Percentiles rank a stretch among this genome's conserved stretches.
Conservation (phyloP, 2,113 vertebrate species). For the Nothoprocta pentlandii region DNA sequence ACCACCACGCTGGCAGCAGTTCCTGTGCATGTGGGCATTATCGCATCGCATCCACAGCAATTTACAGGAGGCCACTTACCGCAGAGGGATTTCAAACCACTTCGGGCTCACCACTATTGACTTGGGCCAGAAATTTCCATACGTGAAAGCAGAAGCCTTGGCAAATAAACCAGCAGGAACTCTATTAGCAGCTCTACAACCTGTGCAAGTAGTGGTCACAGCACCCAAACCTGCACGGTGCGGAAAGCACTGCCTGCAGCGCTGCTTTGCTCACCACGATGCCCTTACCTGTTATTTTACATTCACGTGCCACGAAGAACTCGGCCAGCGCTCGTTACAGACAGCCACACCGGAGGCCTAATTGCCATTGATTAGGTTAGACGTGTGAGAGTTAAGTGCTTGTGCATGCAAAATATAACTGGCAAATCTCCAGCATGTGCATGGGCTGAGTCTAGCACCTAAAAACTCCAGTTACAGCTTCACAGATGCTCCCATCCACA, state of each 20-base stretch:
- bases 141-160: background rate
- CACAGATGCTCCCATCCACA: background rate
- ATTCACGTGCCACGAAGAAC: background rate
- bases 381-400: background rate
- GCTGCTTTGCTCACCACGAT: background rate
- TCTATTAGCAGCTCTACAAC: background rate
- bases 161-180: background rate
- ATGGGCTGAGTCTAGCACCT: background rate
- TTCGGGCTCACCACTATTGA: background rate
- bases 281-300: background rate
- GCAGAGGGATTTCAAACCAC: background rate
- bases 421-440: background rate
- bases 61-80: background rate
- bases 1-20: fast-evolving
- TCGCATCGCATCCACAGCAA: background rate
- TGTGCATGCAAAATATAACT: background rate
- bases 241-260: background rate
- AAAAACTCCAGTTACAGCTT: background rate
- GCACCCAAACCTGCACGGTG: background rate
- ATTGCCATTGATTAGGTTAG: background rate
- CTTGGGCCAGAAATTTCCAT: background rate
- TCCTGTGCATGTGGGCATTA: background rate
- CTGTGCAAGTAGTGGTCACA: background rate
- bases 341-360: background rate
- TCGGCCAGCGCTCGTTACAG: background rate